These are phyloP conservation scores for Nothoprocta pentlandii DNA, from an alignment of 2,113 vertebrate species.

Conservation along the genomic window DNA sequence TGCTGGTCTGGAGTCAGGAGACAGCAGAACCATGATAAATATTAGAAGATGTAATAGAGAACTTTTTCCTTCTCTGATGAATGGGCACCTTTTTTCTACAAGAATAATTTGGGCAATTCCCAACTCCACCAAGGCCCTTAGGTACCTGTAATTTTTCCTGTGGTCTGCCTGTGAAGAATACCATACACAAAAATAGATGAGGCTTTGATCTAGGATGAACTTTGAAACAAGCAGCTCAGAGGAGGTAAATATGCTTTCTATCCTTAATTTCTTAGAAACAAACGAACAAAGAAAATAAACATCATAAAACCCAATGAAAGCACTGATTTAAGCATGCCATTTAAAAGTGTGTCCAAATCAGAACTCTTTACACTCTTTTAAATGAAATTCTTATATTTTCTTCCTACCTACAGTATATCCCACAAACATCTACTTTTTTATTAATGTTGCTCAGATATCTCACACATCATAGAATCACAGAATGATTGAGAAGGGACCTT, in stretches of 20 bases:
- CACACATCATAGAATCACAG: too few relatives aligned
- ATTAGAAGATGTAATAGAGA: not conserved
- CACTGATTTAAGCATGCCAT: not conserved
- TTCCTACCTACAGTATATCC: not conserved
- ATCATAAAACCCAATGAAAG: not conserved
- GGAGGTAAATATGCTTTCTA: not conserved
- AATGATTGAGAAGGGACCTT: too few relatives aligned
- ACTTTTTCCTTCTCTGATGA: not conserved
- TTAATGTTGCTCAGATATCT: not conserved
- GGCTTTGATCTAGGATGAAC: not conserved
- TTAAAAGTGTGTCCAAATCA: not conserved
- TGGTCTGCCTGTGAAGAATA: not conserved
- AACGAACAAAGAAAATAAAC: too few relatives aligned
- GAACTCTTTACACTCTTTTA: not conserved
- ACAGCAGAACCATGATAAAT: not conserved
- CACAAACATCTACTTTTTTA: not conserved
- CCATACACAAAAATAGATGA: not conserved
- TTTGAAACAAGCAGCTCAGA: not conserved
- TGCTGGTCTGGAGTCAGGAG: not conserved
- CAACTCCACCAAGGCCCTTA: not conserved
- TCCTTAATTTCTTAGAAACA: not conserved
- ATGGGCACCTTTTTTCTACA: not conserved
- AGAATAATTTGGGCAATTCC: not conserved
- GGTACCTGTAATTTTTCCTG: not conserved
- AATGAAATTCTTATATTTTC: not conserved